Percentiles rank a stretch among this genome's conserved stretches.
Conservation (phyloP, 2,113 vertebrate genomes). For the Pangasianodon hypophthalmus region DNA sequence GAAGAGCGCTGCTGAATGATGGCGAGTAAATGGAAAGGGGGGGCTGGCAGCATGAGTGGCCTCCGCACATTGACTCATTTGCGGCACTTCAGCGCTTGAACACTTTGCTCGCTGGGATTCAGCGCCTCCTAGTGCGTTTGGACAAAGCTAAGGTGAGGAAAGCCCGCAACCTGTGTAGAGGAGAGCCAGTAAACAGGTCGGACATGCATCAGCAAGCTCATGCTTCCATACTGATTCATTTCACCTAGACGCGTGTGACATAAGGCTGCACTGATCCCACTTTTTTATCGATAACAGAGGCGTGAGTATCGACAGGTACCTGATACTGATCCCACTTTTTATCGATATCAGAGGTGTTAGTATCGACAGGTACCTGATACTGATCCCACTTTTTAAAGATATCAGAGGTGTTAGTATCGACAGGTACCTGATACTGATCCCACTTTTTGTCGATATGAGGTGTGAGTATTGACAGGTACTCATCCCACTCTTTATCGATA, state of each 20-base stretch:
- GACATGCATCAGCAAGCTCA: neutral
- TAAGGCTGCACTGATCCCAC: neutral
- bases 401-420: no score
- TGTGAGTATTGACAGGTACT: no score
- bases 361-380: no score
- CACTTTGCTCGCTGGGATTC: constrained; percentile 49
- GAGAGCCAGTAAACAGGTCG: neutral
- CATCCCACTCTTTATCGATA: no score
- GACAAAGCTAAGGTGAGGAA: neutral
- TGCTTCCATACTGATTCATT: neutral
- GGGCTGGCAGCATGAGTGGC: constrained; percentile 46
- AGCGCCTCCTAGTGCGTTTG: constrained; percentile 61
- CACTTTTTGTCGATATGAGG: no score
- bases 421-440: no score
- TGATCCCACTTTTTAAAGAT: no score
- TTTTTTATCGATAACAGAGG: neutral
- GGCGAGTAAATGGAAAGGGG: constrained; percentile 55
- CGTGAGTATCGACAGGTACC: neutral
- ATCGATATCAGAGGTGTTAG: no score
- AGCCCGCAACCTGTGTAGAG: neutral
- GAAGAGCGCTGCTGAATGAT: constrained; percentile 55
- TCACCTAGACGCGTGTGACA: neutral
- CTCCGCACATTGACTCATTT: constrained; percentile 60
- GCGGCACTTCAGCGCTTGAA: constrained; percentile 49
- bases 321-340: no score